These are phyloP conservation scores for Drosophila seguyi DNA, from an alignment of 1,140 invertebrate species.

Conservation along the genomic window DNA sequence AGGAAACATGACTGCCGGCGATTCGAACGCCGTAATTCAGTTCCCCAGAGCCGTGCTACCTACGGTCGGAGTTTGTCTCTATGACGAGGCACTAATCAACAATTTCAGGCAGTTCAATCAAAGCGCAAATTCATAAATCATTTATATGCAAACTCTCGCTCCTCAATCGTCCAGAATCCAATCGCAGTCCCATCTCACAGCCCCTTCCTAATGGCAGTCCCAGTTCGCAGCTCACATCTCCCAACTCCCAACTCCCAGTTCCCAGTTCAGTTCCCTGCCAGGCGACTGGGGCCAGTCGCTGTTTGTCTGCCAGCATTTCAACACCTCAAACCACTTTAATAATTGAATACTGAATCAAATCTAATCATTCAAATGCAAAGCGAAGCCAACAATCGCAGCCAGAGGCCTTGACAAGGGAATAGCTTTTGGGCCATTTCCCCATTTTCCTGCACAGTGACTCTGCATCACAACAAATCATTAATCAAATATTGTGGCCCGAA, in stretches of 20 bases:
- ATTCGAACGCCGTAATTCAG: constrained; percentile 62
- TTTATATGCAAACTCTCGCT: constrained; percentile 73
- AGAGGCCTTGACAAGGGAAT: constrained; percentile 53
- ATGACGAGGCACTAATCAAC: constrained; percentile 79
- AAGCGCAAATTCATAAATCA: constrained; percentile 81
- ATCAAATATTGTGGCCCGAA: constrained; percentile 68
- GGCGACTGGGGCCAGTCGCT: constrained; percentile 16
- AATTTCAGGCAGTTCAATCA: constrained; percentile 79
- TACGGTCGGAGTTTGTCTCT: constrained; percentile 41
- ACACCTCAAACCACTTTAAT: constrained; percentile 83
- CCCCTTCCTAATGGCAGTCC: constrained; percentile 9
- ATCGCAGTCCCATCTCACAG: constrained; percentile 10
- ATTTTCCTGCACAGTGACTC: constrained; percentile 21
- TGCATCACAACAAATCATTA: constrained; percentile 66
- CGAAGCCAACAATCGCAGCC: constrained; percentile 47
- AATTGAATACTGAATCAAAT: constrained; percentile 84
- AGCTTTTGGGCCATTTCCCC: constrained; percentile 27
- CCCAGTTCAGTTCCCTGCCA: constrained; percentile 15
- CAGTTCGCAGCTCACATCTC: constrained; percentile 5
- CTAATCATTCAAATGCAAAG: constrained; percentile 82
- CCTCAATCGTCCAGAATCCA: constrained; percentile 14
- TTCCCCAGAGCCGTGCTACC: constrained; percentile 57
- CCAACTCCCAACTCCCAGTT: constrained; percentile 14
- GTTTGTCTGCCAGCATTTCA: constrained; percentile 71
- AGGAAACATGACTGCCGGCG: constrained; percentile 23